Base-by-base conservation (phyloP, 2,888 invertebrate genomes). In the Odontothrips loti region DNA sequence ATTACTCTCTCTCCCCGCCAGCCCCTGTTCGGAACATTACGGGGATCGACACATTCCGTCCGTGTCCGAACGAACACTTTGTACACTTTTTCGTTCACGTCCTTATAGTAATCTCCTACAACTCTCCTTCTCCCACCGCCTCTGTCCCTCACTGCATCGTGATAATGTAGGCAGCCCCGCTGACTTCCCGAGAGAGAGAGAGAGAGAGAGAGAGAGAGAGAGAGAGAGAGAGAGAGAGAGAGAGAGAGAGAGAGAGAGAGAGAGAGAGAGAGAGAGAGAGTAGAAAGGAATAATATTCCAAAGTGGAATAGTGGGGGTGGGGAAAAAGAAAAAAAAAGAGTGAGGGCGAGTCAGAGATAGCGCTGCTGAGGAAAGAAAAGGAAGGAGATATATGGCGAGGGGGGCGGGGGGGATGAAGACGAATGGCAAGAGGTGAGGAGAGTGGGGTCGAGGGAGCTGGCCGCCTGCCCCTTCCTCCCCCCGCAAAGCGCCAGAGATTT, bases 251-350 rank as follows among this genome's bases (percentile, higher is more conserved):
- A 63, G 58, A 9, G 63, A 63, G 63, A 63, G 63, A 63, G 63
- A 63, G 63, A n/a, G n/a, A n/a, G 63, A 63, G 63, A 63, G 63
- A 12, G 63, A 63, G 63, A 63, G 68, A 68, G 68, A 68, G 68
- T 0, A 23, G n/a, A 23, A 27, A 27, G 23, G 27, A 75, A 75
- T 75, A 75, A 75, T 75, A 75, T 75, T 75, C 68, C 68, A 27
- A 43, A 75, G 27, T 75, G 68, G 58, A 58, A 43, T 43, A 43
- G 34, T 58, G 15, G 58, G 23, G 68, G 27, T 75, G 68, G 34
- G 34, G 58, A 58, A 58, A 15, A 58, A 20, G 20, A 58, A 58
- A 75, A 27, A 27, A 75, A 27, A 75, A 68, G 23, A 23, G 68
- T 11, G 68, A 68, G n/a, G 23, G 68, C 27, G 68, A 23, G 23